phyloP scores from a whole-genome alignment of 2,797 vertebrate genomes.

The Thripadectes ignobilis region DNA sequence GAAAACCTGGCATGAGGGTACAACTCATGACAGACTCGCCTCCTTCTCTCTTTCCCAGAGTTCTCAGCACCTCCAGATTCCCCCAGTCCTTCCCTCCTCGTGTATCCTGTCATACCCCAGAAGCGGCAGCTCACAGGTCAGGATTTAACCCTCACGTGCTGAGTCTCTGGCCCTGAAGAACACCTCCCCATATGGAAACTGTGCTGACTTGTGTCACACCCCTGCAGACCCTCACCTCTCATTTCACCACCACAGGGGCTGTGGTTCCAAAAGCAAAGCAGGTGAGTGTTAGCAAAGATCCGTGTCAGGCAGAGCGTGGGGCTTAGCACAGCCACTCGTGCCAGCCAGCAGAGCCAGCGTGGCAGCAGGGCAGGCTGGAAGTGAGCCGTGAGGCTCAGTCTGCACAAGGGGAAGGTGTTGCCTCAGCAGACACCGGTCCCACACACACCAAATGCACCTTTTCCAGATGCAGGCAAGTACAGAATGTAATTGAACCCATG shows the following conservation, averaged over 20 bases:
- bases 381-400: not conserved
- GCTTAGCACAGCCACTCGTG: not conserved
- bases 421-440: not conserved
- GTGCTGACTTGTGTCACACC: rapidly evolving
- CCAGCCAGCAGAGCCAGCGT: not conserved
- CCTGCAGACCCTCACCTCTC: not conserved
- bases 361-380: not conserved
- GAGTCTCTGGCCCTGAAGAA: not conserved
- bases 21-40: not conserved
- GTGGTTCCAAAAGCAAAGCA: not conserved
- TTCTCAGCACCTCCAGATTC: not conserved
- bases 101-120: not conserved
- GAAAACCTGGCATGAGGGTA: not conserved
- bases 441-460: not conserved
- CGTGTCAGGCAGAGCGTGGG: not conserved
- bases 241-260: not conserved
- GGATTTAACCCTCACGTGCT: not conserved
- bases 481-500: not conserved
- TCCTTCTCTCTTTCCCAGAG: not conserved
- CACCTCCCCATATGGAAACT: not conserved
- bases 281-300: not conserved
- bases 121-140: not conserved
- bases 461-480: not conserved
- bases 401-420: not conserved
- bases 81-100: not conserved